These are phyloP conservation scores for Hydropsyche betteni DNA, from an alignment of 2,888 invertebrate genomes.

Conservation along the genomic window DNA sequence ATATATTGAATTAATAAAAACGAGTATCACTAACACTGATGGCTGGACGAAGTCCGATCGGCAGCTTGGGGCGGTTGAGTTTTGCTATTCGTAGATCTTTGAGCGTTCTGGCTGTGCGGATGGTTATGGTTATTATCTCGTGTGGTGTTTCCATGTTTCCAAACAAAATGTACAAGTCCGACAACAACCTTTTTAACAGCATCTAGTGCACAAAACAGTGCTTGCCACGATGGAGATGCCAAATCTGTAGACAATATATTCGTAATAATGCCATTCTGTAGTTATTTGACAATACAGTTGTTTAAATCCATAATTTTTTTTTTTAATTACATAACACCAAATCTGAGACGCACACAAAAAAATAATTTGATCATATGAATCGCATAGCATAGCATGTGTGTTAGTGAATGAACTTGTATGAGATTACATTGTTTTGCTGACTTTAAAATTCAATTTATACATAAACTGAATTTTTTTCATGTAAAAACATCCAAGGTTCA, in stretches of 20 bases:
- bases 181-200: constrained; percentile 77
- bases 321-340: too few relatives aligned
- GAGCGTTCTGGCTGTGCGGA: constrained; percentile 57
- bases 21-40: constrained; percentile 18
- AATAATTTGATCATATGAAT: too few relatives aligned
- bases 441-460: too few relatives aligned
- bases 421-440: too few relatives aligned
- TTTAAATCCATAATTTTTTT: constrained; percentile 4
- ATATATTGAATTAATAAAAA: neutral
- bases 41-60: neutral
- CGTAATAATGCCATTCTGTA: constrained; percentile 14
- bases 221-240: constrained; percentile 70
- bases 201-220: constrained; percentile 73
- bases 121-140: constrained; percentile 67
- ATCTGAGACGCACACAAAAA: too few relatives aligned
- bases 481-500: too few relatives aligned
- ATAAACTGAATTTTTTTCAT: too few relatives aligned
- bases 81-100: constrained; percentile 35
- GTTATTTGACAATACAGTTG: constrained; percentile 14
- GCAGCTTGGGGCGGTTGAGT: constrained; percentile 11
- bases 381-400: too few relatives aligned
- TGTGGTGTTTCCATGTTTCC: constrained; percentile 76
- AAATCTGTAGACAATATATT: constrained; percentile 61
- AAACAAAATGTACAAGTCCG: constrained; percentile 80
- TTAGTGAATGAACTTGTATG: too few relatives aligned